Evolutionary conservation across 2,797 vertebrate genomes (phyloP), one percentile per base, ranked within the genome.

Genomic region (Paratrypauchen microcephalus): DNA sequence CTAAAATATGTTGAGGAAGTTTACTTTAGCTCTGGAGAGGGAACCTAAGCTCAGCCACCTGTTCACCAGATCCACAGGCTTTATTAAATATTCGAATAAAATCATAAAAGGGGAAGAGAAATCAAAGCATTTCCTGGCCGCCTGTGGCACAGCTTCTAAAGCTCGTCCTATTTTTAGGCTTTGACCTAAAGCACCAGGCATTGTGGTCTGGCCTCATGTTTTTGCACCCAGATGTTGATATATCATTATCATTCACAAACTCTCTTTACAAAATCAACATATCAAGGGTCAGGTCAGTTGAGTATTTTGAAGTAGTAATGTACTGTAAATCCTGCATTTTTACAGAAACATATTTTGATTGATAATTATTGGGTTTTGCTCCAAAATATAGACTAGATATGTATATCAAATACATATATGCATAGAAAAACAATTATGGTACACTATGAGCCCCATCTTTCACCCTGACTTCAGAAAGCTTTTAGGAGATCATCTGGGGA

Each of bases 91-190:
- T 93, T 93, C 88, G 84, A 90, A 92, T 92, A 89, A 92, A 92
- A 87, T 82, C 32, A 79, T 87, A 87, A 89, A 83, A 70, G 70
- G 72, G 65, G 78, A 81, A 83, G 78, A 84, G 83, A 86, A 91
- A 94, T 92, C 92, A 93, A 94, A 95, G 93, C 82, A 87, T 84
- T 94, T 94, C 93, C 93, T 94, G 91, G 81, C 89, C 85, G 91
- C 89, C 89, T 86, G 87, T 93, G 91, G 92, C 92, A 91, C 76
- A 61, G 84, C 91, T 93, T 94, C 92, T 91, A 89, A 93, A 90
- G 90, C 91, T 85, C 19, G 28, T 57, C 77, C 88, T 94, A 94
- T 93, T 93, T 92, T 94, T 92, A 92, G 89, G 63, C 70, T 89
- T 82, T 85, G 90, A 93, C 88, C 86, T 88, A 88, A 91, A 92